These are phyloP conservation scores for Elaphurus davidianus DNA, from an alignment of 2,113 vertebrate genomes.

Conservation along the genomic window DNA sequence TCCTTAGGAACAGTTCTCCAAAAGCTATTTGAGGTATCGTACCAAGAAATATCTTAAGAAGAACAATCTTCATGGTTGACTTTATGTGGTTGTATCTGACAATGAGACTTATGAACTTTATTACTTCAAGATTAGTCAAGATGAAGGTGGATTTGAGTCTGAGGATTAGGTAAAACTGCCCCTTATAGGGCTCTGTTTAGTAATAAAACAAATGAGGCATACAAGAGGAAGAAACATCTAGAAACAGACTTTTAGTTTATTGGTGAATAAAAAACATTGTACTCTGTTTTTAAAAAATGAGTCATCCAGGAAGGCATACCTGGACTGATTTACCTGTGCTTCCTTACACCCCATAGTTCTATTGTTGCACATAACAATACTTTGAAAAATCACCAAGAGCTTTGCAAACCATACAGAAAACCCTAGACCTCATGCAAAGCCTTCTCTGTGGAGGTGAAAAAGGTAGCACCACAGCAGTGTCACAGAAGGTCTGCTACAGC, in stretches of 20 bases:
- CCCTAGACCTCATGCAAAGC: neutral
- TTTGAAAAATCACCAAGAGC: neutral
- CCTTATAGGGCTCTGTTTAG: neutral
- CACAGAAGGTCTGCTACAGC: neutral
- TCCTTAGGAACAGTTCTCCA: neutral
- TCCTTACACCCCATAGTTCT: neutral
- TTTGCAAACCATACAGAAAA: neutral
- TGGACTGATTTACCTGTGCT: neutral
- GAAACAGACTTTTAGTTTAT: constrained; percentile 70
- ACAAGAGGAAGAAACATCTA: constrained; percentile 50
- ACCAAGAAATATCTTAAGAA: constrained; percentile 99
- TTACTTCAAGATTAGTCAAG: constrained; percentile 99
- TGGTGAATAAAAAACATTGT: constrained; percentile 75
- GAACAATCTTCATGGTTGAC: constrained; percentile 97
- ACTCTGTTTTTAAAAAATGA: neutral
- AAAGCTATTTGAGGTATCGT: constrained; percentile 96
- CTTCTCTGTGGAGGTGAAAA: neutral
- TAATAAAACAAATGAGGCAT: neutral
- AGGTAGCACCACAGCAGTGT: neutral
- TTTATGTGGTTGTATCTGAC: constrained; percentile 90
- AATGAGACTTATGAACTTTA: constrained; percentile 95
- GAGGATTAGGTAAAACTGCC: constrained; percentile 83
- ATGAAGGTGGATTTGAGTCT: constrained; percentile 92
- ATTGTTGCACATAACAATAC: neutral
- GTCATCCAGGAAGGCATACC: neutral